Conservation (phyloP, 2,113 vertebrate genomes). For the Budorcas taxicolor region DNA sequence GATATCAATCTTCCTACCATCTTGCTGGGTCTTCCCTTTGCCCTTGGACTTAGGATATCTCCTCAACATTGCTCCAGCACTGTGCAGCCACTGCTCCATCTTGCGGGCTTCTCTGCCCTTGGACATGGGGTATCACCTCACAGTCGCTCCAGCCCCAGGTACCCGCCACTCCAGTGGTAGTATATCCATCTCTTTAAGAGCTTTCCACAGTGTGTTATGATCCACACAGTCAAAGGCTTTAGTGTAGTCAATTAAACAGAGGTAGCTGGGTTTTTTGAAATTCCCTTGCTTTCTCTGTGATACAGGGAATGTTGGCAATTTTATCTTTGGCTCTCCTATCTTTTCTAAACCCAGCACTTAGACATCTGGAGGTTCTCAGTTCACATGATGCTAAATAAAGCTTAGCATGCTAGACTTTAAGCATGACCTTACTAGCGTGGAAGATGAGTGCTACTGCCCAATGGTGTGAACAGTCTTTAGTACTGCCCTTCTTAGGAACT, state of each 20-base stretch:
- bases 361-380: neutral
- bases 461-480: neutral
- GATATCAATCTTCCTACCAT: neutral
- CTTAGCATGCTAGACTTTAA: neutral
- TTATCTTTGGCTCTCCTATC: neutral
- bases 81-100: neutral
- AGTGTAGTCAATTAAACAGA: neutral
- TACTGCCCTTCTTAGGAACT: neutral
- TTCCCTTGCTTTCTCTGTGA: neutral
- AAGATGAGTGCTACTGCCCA: neutral
- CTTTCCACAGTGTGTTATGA: neutral
- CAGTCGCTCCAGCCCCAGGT: fast-evolving
- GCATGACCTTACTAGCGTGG: neutral
- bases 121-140: neutral
- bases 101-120: neutral
- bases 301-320: neutral
- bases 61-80: neutral
- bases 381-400: neutral
- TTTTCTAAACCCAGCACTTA: neutral
- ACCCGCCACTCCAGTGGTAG: neutral
- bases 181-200: neutral
- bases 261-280: neutral
- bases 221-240: neutral
- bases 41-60: neutral
- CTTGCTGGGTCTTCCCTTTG: neutral